Conservation (phyloP, 2,113 vertebrate genomes). For the Eclectus roratus region DNA sequence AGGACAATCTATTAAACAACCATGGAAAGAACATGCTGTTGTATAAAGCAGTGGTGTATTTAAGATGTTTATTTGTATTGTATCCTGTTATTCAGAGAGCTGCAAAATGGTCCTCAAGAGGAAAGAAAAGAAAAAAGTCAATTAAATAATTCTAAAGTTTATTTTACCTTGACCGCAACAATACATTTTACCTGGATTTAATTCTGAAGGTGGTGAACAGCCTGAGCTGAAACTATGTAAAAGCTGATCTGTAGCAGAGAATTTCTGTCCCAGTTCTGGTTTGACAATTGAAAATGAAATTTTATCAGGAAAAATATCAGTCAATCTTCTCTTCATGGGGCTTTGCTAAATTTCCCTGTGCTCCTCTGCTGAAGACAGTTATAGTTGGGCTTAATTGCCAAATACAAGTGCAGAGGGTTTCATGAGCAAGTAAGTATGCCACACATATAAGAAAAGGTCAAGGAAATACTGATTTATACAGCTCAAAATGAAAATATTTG, state of each 20-base stretch:
- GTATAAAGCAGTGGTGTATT: neutral
- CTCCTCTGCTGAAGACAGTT: neutral
- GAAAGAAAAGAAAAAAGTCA: neutral
- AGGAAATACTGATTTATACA: constrained; percentile 23
- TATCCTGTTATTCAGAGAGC: neutral
- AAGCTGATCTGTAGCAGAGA: neutral
- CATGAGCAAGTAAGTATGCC: neutral
- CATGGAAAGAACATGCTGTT: neutral
- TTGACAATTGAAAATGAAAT: neutral
- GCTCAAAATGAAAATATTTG: constrained; percentile 10
- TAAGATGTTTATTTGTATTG: neutral
- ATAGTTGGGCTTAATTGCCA: neutral
- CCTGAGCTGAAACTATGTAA: neutral
- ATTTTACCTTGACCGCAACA: neutral
- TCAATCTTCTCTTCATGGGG: neutral
- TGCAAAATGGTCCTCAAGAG: neutral
- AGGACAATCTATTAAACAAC: neutral
- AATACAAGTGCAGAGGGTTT: neutral
- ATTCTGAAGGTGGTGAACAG: neutral
- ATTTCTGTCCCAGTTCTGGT: neutral
- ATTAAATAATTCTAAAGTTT: neutral
- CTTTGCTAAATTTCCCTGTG: neutral
- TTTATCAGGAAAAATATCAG: neutral
- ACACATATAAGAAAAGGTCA: neutral
- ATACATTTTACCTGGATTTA: neutral